Conservation (phyloP, 1,140 invertebrate species). For the Ephestia elutella region DNA sequence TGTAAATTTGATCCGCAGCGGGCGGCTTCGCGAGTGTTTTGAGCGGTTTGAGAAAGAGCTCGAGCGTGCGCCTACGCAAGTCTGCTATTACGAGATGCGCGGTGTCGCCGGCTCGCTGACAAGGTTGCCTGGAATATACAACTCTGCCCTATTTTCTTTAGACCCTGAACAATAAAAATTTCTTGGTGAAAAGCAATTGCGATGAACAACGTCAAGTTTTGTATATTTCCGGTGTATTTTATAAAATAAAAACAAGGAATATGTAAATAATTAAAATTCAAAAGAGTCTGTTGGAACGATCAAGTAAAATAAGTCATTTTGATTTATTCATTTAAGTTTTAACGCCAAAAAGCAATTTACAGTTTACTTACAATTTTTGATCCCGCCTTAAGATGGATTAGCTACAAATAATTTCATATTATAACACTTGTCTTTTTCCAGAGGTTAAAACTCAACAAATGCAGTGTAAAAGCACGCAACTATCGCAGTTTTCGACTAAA, state of each 20-base stretch:
- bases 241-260: not conserved
- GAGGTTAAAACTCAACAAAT: not conserved
- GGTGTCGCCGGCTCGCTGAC: constrained; percentile 53
- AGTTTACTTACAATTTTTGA: too few species aligned
- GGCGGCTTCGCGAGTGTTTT: constrained; percentile 47
- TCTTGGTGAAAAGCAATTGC: not conserved
- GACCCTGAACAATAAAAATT: not conserved
- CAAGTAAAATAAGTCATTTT: too few species aligned
- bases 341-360: too few species aligned
- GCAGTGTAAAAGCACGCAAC: not conserved
- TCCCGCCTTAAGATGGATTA: too few species aligned
- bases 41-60: constrained; percentile 55
- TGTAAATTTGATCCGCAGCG: constrained; percentile 41
- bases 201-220: not conserved
- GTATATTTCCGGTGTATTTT: not conserved
- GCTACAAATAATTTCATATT: too few species aligned
- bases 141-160: constrained; percentile 12
- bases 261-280: not conserved
- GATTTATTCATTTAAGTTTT: too few species aligned
- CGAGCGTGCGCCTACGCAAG: constrained; percentile 58
- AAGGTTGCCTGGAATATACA: constrained; percentile 58
- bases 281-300: too few species aligned
- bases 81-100: constrained; percentile 54
- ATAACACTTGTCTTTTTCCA: too few species aligned
- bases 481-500: not conserved